phyloP scores from a whole-genome alignment of 2,797 vertebrate genomes.

The Thaleichthys pacificus region DNA sequence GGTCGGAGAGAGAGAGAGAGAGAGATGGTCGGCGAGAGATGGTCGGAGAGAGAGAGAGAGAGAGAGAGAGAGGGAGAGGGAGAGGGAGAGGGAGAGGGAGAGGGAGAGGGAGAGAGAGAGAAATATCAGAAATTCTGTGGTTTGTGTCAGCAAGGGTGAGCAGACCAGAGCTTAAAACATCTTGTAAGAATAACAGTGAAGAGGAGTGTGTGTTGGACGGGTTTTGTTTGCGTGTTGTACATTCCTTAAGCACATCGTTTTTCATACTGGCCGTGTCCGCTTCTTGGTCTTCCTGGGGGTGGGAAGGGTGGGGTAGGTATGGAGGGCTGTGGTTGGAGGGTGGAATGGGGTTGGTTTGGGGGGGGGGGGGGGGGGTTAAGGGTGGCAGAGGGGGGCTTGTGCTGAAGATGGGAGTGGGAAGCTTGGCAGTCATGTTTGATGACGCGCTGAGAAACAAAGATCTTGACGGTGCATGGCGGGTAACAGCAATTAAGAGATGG shows the following conservation, averaged over 20 bases:
- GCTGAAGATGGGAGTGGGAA: not conserved
- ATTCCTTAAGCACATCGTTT: constrained; percentile 66
- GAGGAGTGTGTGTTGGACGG: constrained; percentile 29
- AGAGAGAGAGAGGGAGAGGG: too few species aligned
- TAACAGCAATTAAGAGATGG: not conserved
- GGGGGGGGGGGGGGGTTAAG: constrained; percentile 16
- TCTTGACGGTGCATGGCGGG: constrained; percentile 30
- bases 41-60: too few species aligned
- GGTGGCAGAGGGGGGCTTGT: constrained; percentile 21
- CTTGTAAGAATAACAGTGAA: constrained; percentile 68
- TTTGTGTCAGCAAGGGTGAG: constrained; percentile 55
- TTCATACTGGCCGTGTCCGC: constrained; percentile 39
- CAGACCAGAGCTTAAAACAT: constrained; percentile 64
- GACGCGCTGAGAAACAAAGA: constrained; percentile 43
- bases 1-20: too few species aligned
- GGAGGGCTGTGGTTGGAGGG: constrained; percentile 58
- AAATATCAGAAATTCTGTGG: constrained; percentile 70
- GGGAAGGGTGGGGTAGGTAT: constrained; percentile 55
- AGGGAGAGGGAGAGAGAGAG: constrained; percentile 23
- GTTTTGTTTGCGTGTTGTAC: constrained; percentile 73
- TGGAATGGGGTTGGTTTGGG: constrained; percentile 20
- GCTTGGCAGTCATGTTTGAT: constrained; percentile 32
- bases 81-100: too few species aligned
- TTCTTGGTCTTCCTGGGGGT: constrained; percentile 39
- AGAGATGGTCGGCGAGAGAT: too few species aligned